These are phyloP conservation scores for Kradibia gibbosae DNA, from an alignment of 1,140 invertebrate species.

Conservation along the genomic window DNA sequence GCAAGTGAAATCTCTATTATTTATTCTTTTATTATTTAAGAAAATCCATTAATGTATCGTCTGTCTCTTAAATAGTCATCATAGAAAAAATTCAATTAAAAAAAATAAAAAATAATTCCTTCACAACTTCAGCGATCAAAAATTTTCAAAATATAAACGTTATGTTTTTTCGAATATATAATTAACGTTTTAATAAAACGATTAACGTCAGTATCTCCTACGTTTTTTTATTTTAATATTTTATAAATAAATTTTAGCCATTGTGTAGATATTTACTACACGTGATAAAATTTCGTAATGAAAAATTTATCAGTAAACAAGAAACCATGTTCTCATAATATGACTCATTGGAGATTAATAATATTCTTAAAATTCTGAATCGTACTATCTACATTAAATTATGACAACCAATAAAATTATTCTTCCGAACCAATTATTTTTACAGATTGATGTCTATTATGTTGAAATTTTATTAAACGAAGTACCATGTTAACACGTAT, in stretches of 20 bases:
- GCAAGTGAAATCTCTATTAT: too few species aligned
- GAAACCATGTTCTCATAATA: not conserved
- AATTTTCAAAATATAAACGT: too few species aligned
- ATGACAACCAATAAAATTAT: not conserved
- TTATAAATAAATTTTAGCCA: not conserved
- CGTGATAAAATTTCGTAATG: not conserved
- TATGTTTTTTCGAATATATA: too few species aligned
- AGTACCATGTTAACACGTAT: too few species aligned
- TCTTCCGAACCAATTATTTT: not conserved
- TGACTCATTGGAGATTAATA: conserved; percentile 15
- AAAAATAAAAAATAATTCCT: too few species aligned
- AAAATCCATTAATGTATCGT: too few species aligned
- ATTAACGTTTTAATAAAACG: too few species aligned
- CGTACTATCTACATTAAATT: not conserved
- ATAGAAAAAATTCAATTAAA: too few species aligned
- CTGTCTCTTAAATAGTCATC: too few species aligned
- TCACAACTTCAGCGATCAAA: too few species aligned
- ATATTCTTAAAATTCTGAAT: not conserved
- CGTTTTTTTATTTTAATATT: not conserved
- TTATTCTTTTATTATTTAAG: too few species aligned
- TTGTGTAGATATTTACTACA: not conserved
- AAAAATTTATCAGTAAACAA: conserved; percentile 21
- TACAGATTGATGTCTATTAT: not conserved
- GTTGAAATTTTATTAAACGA: not conserved
- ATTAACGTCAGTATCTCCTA: too few species aligned